A percentile compares a stretch with the other conserved stretches of the same genome.
Evolutionary conservation across 2,888 invertebrate species (phyloP).

Genomic region (Torymus texanus): DNA sequence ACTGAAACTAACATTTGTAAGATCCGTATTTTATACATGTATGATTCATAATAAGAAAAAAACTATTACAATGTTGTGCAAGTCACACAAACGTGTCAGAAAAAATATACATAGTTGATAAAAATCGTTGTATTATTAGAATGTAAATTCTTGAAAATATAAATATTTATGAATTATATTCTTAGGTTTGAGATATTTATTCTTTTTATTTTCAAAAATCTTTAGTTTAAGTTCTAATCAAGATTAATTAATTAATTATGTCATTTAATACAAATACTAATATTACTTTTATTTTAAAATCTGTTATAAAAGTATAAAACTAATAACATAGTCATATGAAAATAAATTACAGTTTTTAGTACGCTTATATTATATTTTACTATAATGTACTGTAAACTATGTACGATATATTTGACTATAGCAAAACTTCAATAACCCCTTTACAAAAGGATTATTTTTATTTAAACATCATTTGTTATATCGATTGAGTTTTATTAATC

Average conservation of each 20-base stretch:
- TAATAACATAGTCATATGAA: constrained; percentile 19
- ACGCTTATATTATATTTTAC: neutral
- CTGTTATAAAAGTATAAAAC: constrained; percentile 29
- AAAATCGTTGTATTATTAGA: constrained; percentile 63
- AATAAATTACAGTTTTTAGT: constrained; percentile 36
- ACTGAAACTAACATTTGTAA: constrained; percentile 40
- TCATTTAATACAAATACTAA: neutral
- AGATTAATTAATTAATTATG: neutral
- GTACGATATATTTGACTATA: constrained; percentile 1
- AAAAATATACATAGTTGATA: constrained; percentile 57
- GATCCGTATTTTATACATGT: constrained; percentile 52
- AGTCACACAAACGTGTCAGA: constrained; percentile 57
- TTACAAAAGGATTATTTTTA: no score
- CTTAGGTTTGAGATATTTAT: neutral
- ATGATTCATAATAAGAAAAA: constrained; percentile 52
- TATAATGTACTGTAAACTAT: constrained; percentile 7
- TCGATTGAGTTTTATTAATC: no score
- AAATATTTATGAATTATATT: constrained; percentile 61
- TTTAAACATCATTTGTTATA: no score
- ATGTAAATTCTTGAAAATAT: constrained; percentile 58
- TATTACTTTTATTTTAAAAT: constrained; percentile 17
- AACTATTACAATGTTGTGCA: constrained; percentile 57
- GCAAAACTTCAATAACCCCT: no score
- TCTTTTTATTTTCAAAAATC: neutral
- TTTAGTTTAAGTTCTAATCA: neutral